These are phyloP conservation scores for Tetrapedia diversipes DNA, from an alignment of 2,888 invertebrate genomes.

Conservation along the genomic window DNA sequence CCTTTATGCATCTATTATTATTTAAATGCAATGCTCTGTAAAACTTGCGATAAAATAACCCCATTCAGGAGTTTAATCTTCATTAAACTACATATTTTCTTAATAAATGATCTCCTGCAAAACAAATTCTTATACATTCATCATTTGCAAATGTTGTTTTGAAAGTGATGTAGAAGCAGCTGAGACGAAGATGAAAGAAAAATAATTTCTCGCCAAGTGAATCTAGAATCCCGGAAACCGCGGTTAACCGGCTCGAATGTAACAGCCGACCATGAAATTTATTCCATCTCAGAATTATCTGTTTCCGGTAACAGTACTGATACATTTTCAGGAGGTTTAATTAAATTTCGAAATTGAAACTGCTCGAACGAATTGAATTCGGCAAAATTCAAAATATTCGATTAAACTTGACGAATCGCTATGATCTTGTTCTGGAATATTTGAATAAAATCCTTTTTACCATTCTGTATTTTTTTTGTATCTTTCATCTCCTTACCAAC, in stretches of 20 bases:
- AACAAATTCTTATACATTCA: not conserved
- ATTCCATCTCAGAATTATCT: conserved; percentile 19
- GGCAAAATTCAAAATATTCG: not conserved
- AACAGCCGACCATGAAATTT: conserved; percentile 8
- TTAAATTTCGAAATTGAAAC: conserved; percentile 36
- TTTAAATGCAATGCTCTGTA: too few relatives aligned
- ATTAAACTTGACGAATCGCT: not conserved
- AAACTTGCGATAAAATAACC: too few relatives aligned
- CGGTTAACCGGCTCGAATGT: not conserved
- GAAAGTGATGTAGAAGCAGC: not conserved
- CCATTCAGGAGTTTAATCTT: too few relatives aligned
- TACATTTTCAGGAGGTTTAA: conserved; percentile 23
- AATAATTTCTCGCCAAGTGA: not conserved
- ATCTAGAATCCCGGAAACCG: not conserved
- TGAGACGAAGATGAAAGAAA: not conserved
- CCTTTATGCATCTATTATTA: too few relatives aligned
- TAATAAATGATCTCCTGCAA: not conserved
- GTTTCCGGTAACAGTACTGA: conserved; percentile 7
- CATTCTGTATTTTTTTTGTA: too few relatives aligned
- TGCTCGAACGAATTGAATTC: not conserved
- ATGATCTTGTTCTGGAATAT: not conserved
- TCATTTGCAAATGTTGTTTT: not conserved
- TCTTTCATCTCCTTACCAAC: too few relatives aligned
- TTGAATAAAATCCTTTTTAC: conserved; percentile 15
- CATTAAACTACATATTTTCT: too few relatives aligned